phyloP scores from a whole-genome alignment of 2,113 vertebrate species.

The Calypte anna region DNA sequence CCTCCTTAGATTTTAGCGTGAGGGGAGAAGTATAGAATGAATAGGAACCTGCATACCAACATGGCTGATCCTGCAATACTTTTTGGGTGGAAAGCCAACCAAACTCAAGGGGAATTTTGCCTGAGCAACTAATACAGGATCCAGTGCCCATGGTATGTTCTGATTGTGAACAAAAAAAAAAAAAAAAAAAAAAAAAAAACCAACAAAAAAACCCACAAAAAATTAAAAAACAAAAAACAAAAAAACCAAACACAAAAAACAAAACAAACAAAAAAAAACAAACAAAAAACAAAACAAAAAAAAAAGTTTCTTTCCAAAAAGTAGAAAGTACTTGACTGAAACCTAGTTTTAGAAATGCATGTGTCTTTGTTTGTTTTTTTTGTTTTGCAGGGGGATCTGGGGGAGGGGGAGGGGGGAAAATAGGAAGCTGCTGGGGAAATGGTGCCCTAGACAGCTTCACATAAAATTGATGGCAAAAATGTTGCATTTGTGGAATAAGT shows the following conservation, averaged over 20 bases:
- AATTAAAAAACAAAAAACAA: conserved; percentile 36
- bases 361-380: conserved; percentile 45
- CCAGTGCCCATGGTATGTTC: conserved; percentile 61
- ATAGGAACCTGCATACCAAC: conserved; percentile 64
- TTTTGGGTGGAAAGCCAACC: not conserved
- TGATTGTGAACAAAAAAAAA: conserved; percentile 74
- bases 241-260: conserved; percentile 31
- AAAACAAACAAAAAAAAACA: not conserved
- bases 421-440: conserved; percentile 63
- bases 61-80: conserved; percentile 47
- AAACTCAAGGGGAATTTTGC: conserved; percentile 29
- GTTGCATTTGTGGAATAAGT: conserved; percentile 81
- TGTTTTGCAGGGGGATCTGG: conserved; percentile 52
- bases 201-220: conserved; percentile 2
- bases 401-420: conserved; percentile 54
- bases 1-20: conserved; percentile 69
- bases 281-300: conserved; percentile 36
- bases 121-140: conserved; percentile 28
- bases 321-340: conserved; percentile 78
- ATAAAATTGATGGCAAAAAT: conserved; percentile 75
- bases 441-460: conserved; percentile 77
- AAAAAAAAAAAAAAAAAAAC: not conserved
- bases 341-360: conserved; percentile 79
- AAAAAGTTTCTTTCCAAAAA: conserved; percentile 75
- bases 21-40: conserved; percentile 69